Percentiles rank a stretch among this genome's conserved stretches.
Conservation (phyloP, 2,888 invertebrate species). For the Andrena trimmerana region DNA sequence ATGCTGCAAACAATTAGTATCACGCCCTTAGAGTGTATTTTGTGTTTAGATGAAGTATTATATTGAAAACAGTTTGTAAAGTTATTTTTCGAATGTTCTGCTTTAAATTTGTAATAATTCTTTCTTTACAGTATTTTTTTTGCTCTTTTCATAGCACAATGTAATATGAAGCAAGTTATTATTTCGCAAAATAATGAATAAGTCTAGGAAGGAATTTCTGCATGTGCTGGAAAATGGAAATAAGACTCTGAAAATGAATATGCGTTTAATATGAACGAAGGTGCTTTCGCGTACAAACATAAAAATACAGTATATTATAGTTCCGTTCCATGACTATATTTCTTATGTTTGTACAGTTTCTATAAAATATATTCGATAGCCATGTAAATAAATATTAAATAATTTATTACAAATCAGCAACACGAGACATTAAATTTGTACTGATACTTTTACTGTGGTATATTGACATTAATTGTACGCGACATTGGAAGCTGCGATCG, state of each 20-base stretch:
- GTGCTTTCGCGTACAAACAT: constrained; percentile 55
- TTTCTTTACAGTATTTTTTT: constrained; percentile 62
- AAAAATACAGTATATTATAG: constrained; percentile 16
- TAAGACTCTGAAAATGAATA: constrained; percentile 23
- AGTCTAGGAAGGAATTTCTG: constrained; percentile 16
- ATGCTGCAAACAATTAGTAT: constrained; percentile 22
- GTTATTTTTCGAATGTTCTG: constrained; percentile 30
- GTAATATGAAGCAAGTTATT: constrained; percentile 33
- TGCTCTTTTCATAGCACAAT: constrained; percentile 44
- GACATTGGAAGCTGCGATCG: not conserved
- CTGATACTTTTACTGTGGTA: constrained; percentile 25
- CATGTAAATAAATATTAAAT: constrained; percentile 24
- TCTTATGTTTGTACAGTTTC: constrained; percentile 41
- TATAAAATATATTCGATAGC: constrained; percentile 14
- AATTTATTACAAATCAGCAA: constrained; percentile 55
- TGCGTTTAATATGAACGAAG: constrained; percentile 30
- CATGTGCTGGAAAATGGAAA: constrained; percentile 27
- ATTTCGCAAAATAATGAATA: constrained; percentile 34
- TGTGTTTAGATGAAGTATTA: constrained; percentile 53
- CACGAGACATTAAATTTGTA: constrained; percentile 26
- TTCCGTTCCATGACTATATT: constrained; percentile 33
- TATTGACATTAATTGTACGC: constrained; percentile 6
- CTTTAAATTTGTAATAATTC: constrained; percentile 37
- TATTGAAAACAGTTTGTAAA: constrained; percentile 31
- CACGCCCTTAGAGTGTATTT: constrained; percentile 36